These are phyloP conservation scores for Pogonomyrmex californicus DNA, from an alignment of 1,140 invertebrate genomes.

Conservation along the genomic window DNA sequence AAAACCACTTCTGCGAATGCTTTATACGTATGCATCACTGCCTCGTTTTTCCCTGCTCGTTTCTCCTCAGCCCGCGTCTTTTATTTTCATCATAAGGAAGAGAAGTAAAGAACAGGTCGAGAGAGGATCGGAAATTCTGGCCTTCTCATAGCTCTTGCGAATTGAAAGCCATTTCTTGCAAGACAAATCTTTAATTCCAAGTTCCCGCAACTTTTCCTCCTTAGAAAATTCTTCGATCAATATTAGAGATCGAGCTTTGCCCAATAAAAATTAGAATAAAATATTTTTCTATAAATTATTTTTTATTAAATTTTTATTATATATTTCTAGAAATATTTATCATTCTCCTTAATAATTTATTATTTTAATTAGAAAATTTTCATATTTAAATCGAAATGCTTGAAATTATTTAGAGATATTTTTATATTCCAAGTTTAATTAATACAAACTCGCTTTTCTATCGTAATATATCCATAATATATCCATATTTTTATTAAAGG, in stretches of 20 bases:
- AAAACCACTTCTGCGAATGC: slow-evolving; percentile 49
- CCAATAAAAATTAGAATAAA: background rate
- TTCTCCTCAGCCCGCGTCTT: background rate
- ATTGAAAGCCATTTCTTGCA: slow-evolving; percentile 40
- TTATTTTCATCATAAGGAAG: slow-evolving; percentile 18
- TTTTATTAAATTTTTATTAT: background rate
- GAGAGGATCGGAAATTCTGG: slow-evolving; percentile 32
- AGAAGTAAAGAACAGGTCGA: background rate
- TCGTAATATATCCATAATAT: background rate
- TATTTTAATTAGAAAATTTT: background rate
- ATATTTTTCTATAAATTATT: background rate
- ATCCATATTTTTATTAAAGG: background rate
- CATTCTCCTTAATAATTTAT: background rate
- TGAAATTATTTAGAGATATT: background rate
- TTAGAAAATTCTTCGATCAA: background rate
- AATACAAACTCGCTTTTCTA: background rate
- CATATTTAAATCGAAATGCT: background rate
- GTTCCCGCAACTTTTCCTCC: background rate
- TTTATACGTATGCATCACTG: slow-evolving; percentile 32
- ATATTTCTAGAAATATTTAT: background rate
- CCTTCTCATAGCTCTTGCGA: slow-evolving; percentile 25
- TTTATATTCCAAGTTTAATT: background rate
- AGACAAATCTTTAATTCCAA: slow-evolving; percentile 13
- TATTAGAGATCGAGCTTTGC: background rate
- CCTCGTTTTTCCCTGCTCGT: slow-evolving; percentile 25